Evolutionary conservation across 2,888 invertebrate genomes (phyloP).

Genomic region (Agonopterix heracliana): DNA sequence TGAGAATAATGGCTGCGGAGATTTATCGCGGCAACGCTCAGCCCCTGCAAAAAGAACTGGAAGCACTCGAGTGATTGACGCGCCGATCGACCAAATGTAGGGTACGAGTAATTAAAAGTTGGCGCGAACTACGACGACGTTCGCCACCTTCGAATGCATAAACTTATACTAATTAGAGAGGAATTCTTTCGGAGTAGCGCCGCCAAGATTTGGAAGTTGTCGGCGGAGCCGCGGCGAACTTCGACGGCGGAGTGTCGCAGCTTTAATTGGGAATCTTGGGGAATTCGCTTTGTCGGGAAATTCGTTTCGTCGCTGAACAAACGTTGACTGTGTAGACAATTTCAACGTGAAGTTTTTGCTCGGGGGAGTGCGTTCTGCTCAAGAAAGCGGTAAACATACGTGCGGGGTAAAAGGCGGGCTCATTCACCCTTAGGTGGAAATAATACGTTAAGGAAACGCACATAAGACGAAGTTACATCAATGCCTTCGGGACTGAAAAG

Average conservation of each 20-base stretch:
- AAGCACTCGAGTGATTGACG: conserved; percentile 16
- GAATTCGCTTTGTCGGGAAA: conserved; percentile 66
- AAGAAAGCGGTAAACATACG: conserved; percentile 8
- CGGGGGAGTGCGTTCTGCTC: conserved; percentile 14
- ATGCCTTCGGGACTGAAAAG: conserved; percentile 19
- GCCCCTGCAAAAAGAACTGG: conserved; percentile 11
- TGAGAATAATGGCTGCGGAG: conserved; percentile 29
- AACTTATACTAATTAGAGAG: conserved; percentile 71
- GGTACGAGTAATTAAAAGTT: conserved; percentile 63
- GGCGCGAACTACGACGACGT: conserved; percentile 35
- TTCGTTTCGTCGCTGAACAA: conserved; percentile 43
- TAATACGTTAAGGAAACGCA: conserved; percentile 36
- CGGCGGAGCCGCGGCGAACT: conserved; percentile 34
- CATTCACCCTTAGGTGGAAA: conserved; percentile 31
- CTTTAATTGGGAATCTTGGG: conserved; percentile 71
- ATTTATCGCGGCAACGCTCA: conserved; percentile 16
- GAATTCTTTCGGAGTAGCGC: conserved; percentile 63
- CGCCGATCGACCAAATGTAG: conserved; percentile 12
- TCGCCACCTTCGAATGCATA: conserved; percentile 59
- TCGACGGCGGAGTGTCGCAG: conserved; percentile 59
- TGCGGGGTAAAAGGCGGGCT: neutral
- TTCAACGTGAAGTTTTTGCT: conserved; percentile 31
- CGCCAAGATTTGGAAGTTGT: conserved; percentile 66
- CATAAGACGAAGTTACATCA: conserved; percentile 33
- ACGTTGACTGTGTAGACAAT: conserved; percentile 48